Evolutionary conservation across 92 coral and sea anemone genomes (phyloP), one percentile per base, ranked within the genome.

Genomic region (Pocillopora meandrina): DNA sequence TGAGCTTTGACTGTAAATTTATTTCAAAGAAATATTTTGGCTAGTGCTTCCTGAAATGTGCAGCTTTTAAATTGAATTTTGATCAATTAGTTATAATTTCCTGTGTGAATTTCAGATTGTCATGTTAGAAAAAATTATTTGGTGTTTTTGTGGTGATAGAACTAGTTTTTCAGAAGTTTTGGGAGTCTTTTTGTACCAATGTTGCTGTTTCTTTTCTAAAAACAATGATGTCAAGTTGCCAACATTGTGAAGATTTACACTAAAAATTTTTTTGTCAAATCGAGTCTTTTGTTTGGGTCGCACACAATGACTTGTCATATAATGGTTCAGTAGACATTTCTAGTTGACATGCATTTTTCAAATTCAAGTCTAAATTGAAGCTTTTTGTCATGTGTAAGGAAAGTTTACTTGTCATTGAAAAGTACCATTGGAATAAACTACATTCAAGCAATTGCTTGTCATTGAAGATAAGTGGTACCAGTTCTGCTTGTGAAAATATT

Each of bases 201-300:
- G 60, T 3, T 20, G 55, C 85, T 35, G 61, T 68, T 60, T 71
- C 70, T 36, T 1, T 7, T 42, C 52, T 42, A 7, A 60, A 1
- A 35, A 70, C 77, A 81, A 81, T 81, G 60, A 77, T 68, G 84
- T 67, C 75, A 80, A 80, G 21, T 57, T 80, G 85, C 85, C 85
- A 81, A 71, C 65, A 68, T 69, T 81, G 61, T 19, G 21, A 81
- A 19, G 64, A 49, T 15, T 47, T 19, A 11, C 10, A 73, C 55
- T 61, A 23, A 19, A 18, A 19, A 55, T 18, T 59, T 55, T 57
- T 59, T 58, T 59, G 59, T 58, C 77, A 17, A 71, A 58, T 60
- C 6, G 23, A 13, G 5, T 65, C 83, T 66, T 17, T 55, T 66
- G 35, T 36, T 65, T 21, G 20, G 5, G 68, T 17, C 23, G 4